phyloP scores from a whole-genome alignment of 2,797 vertebrate genomes.

The Eulemur mongoz region DNA sequence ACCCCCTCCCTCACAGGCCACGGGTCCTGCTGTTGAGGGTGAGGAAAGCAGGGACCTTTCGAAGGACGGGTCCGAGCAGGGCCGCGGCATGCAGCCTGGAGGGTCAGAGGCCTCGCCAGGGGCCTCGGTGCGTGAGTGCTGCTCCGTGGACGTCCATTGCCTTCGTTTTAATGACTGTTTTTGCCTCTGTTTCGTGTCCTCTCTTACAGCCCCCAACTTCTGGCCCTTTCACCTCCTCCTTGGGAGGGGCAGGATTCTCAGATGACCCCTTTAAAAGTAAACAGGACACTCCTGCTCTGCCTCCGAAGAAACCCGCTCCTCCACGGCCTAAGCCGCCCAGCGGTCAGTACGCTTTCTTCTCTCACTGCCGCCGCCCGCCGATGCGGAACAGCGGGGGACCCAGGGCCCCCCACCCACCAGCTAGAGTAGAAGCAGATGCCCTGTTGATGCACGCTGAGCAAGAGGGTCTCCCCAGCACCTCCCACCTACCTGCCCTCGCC shows the following conservation, averaged over 20 bases:
- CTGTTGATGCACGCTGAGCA: neutral
- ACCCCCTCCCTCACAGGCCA: neutral
- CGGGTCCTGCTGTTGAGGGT: neutral
- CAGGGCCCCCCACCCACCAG: neutral
- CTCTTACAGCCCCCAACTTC: constrained; percentile 82
- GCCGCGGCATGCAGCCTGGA: rapidly evolving
- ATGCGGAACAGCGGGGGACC: neutral
- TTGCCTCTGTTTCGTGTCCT: constrained; percentile 67
- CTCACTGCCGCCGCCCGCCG: neutral
- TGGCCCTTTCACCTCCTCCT: constrained; percentile 85
- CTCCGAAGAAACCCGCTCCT: constrained; percentile 95
- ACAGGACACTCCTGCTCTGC: constrained; percentile 94
- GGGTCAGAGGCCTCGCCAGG: neutral
- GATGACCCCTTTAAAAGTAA: constrained; percentile 96
- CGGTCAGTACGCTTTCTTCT: constrained; percentile 88
- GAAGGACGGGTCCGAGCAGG: neutral
- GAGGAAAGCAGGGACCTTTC: neutral
- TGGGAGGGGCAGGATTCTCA: constrained; percentile 89
- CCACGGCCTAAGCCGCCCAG: constrained; percentile 96
- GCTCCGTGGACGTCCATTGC: neutral
- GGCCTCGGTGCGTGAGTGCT: neutral
- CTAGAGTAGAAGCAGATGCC: neutral
- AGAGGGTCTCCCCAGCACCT: neutral
- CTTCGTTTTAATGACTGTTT: constrained; percentile 30
- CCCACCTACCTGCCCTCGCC: neutral